Base-by-base conservation (phyloP, 1,140 invertebrate species). In the Mylabris phalerata region DNA sequence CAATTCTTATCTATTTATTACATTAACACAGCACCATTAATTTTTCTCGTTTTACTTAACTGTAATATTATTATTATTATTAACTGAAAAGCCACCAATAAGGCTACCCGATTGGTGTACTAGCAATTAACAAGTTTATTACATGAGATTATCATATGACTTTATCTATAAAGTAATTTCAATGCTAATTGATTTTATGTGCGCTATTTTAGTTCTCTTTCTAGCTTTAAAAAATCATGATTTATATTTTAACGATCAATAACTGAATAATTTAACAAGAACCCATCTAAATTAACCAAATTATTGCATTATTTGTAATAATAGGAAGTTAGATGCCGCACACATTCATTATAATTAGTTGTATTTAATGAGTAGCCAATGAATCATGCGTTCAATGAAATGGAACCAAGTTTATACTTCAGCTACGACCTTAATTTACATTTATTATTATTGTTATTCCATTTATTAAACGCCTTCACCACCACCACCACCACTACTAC, bases 81-180 rank as follows among this genome's bases (percentile, higher is more conserved):
- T 19, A 19, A 19, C 19, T 19, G 19, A 42, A 56, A 62, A 61
- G 62, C 57, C 60, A 19, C 62, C 60, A 68, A 66, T 67, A 63
- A 62, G 60, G 57, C 55, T 39, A 49, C 44, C 50, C 55, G 68
- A 70, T 70, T 70, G 66, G 68, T 58, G 60, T 55, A 48, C 40
- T 50, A 56, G 67, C 68, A 70, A 70, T 70, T 70, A 70, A 67
- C 66, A 66, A 58, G 68, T 70, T 70, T 70, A 70, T 70, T 70
- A 70, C 60, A 62, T 51, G 50, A 60, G 60, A 66, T 67, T 69
- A 69, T 69, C 68, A 58, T 59, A 64, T 66, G 62, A 66, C 63
- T 69, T 63, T 62, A 66, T 66, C 67, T 61, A 19, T 19, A 62
- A 63, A 65, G 65, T 67, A 68, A 68, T 67, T 68, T 57, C 57